These are phyloP conservation scores for Aphelocoma californica DNA, from an alignment of 2,797 vertebrate genomes.

Conservation along the genomic window DNA sequence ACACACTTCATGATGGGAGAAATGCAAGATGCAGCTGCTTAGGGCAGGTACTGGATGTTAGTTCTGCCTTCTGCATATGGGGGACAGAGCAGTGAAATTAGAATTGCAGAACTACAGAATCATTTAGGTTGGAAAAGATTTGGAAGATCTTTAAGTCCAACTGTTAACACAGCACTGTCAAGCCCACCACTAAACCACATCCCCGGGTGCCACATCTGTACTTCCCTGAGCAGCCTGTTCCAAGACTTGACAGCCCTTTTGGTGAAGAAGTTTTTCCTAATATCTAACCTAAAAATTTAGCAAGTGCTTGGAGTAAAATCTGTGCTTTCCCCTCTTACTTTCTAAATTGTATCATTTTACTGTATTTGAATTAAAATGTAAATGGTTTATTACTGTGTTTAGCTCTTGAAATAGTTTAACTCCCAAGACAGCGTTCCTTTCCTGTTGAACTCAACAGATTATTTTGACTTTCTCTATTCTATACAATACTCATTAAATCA, in stretches of 20 bases:
- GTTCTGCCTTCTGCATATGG: neutral
- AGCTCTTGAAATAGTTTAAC: neutral
- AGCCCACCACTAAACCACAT: neutral
- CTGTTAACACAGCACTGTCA: neutral
- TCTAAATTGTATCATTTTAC: neutral
- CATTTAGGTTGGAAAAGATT: neutral
- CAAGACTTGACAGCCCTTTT: neutral
- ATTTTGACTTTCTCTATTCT: constrained; percentile 6
- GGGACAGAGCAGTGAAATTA: neutral
- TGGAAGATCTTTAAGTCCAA: neutral
- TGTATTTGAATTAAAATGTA: neutral
- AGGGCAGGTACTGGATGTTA: neutral
- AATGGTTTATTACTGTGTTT: neutral
- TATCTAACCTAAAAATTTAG: neutral
- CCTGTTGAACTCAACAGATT: neutral
- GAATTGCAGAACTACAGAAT: neutral
- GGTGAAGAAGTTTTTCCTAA: neutral
- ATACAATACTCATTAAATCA: neutral
- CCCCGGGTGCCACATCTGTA: neutral
- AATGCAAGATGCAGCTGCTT: neutral
- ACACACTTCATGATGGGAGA: neutral
- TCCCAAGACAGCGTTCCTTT: constrained; percentile 2
- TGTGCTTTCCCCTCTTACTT: neutral
- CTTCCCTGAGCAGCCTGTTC: neutral
- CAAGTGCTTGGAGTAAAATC: neutral